Conservation (phyloP, 1,140 invertebrate species). For the Drosophila arawakana region DNA sequence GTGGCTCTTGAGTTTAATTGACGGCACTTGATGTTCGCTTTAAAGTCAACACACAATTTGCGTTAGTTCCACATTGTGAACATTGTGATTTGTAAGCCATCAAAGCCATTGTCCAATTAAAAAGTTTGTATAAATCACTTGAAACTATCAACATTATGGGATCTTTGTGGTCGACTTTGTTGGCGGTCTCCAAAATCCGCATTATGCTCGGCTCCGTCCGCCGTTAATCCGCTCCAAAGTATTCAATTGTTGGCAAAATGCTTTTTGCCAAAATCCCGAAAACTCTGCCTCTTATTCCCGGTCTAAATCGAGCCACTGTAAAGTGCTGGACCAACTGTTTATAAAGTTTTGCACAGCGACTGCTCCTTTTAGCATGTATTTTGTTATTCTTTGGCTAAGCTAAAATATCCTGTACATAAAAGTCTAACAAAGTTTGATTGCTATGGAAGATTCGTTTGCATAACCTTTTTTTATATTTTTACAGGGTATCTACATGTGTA, state of each 20-base stretch:
- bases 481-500: no score
- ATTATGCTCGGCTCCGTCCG: slow-evolving; percentile 34
- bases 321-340: slow-evolving; percentile 33
- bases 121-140: slow-evolving; percentile 64
- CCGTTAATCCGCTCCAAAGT: slow-evolving; percentile 54
- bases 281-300: background rate
- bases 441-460: no score
- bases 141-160: slow-evolving; percentile 40
- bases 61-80: background rate
- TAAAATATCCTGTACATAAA: slow-evolving; percentile 1
- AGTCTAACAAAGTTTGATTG: background rate
- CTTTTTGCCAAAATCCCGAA: slow-evolving; percentile 16
- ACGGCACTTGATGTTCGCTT: slow-evolving; percentile 2
- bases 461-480: no score
- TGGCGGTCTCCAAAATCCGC: slow-evolving; percentile 42
- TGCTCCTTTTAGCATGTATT: slow-evolving; percentile 15
- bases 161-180: slow-evolving; percentile 41
- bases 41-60: slow-evolving; percentile 2
- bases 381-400: slow-evolving; percentile 22
- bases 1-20: slow-evolving; percentile 5
- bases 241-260: slow-evolving; percentile 47
- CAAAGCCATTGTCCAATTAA: slow-evolving; percentile 50
- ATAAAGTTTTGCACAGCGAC: slow-evolving; percentile 26
- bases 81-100: slow-evolving; percentile 1
- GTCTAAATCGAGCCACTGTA: slow-evolving; percentile 23